These are phyloP conservation scores for Dendrolimus houi DNA, from an alignment of 2,888 invertebrate species.

Conservation along the genomic window DNA sequence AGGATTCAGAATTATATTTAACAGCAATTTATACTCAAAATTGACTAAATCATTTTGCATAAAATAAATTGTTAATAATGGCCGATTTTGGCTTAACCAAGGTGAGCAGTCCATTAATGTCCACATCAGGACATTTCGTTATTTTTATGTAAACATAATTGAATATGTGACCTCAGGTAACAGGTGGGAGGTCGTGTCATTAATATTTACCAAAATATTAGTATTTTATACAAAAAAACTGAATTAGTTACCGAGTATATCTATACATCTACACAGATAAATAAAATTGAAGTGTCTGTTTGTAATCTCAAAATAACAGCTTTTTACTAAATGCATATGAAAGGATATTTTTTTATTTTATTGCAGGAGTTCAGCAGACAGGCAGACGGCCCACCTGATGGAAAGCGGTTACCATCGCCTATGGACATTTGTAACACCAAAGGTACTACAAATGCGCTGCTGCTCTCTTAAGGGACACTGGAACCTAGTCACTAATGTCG, in stretches of 20 bases:
- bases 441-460: no score
- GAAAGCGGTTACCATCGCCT: no score
- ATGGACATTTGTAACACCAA: no score
- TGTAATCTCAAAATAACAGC: no score
- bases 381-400: no score
- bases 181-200: neutral
- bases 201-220: neutral
- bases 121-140: neutral
- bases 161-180: neutral
- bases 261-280: no score
- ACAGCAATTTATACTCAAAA: neutral
- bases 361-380: no score
- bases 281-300: no score
- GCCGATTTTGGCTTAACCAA: neutral
- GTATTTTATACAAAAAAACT: neutral
- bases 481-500: no score
- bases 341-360: no score
- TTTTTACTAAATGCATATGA: no score
- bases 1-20: neutral
- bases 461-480: no score
- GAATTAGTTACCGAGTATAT: neutral
- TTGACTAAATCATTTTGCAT: neutral
- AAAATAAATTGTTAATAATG: neutral
- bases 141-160: neutral
- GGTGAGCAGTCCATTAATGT: neutral